phyloP scores from a whole-genome alignment of 1,140 invertebrate species.

The Diorhabda sublineata region DNA sequence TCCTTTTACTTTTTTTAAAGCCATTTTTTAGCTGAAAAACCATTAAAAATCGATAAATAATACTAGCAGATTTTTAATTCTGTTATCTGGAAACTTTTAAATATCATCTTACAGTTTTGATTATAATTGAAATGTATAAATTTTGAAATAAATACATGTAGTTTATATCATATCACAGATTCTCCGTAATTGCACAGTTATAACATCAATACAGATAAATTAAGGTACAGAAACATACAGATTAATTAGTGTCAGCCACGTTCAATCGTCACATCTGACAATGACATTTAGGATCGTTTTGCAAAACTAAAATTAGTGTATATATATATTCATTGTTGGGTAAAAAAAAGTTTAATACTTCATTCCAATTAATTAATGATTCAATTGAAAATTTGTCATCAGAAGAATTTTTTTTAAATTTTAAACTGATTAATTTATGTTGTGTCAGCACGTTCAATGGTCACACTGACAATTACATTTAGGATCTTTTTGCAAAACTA shows the following conservation, averaged over 20 bases:
- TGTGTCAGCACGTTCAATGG: too few species aligned
- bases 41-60: slow-evolving; percentile 16
- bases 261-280: slow-evolving; percentile 7
- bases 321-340: too few species aligned
- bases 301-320: too few species aligned
- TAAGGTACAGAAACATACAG: not conserved
- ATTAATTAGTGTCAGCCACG: slow-evolving; percentile 6
- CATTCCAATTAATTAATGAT: too few species aligned
- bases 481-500: too few species aligned
- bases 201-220: not conserved
- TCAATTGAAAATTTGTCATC: too few species aligned
- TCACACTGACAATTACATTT: too few species aligned
- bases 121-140: not conserved
- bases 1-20: slow-evolving; percentile 95
- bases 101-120: slow-evolving; percentile 9
- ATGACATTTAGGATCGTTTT: too few species aligned
- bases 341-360: too few species aligned
- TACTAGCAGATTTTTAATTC: not conserved
- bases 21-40: slow-evolving; percentile 61
- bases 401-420: too few species aligned
- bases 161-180: slow-evolving; percentile 20
- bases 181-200: slow-evolving; percentile 9
- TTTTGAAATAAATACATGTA: slow-evolving; percentile 9
- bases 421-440: too few species aligned
- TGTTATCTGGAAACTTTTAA: not conserved